A percentile compares a stretch with the other conserved stretches of the same genome.
These are phyloP conservation scores for Ceyx melanurus DNA, from an alignment of 2,113 vertebrate species.

Conservation along the genomic window DNA sequence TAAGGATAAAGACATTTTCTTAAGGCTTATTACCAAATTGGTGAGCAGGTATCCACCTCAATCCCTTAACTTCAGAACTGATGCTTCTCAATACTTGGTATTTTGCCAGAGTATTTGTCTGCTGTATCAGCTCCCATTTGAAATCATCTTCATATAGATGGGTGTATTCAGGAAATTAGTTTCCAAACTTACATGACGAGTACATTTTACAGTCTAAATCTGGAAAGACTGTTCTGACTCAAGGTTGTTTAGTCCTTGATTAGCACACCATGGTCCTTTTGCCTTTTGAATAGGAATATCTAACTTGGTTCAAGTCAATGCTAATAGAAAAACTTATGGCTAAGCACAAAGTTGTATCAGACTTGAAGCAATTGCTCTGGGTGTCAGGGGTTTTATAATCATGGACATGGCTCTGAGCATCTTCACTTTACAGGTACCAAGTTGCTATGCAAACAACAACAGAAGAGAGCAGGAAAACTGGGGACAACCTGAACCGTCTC, in stretches of 20 bases:
- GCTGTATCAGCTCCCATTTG: neutral
- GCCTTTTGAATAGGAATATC: neutral
- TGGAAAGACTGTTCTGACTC: neutral
- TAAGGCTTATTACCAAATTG: neutral
- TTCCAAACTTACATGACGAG: neutral
- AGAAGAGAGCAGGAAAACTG: constrained; percentile 77
- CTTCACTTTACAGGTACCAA: constrained; percentile 69
- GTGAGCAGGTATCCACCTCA: neutral
- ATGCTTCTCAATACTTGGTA: neutral
- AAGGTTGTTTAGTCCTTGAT: neutral
- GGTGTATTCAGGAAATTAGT: neutral
- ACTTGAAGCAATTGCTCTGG: neutral
- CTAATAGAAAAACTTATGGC: neutral
- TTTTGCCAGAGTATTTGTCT: neutral
- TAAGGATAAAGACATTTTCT: neutral
- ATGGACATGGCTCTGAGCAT: accelerated
- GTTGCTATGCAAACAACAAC: constrained; percentile 74
- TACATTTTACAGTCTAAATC: neutral
- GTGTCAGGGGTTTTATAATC: neutral
- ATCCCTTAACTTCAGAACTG: neutral
- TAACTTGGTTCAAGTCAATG: neutral
- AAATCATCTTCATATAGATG: neutral
- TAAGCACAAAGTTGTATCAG: neutral
- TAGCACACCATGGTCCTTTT: neutral
- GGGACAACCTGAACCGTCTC: constrained; percentile 72